Base-by-base conservation (phyloP, 1,140 invertebrate genomes). In the Lordiphosa clarofinis region DNA sequence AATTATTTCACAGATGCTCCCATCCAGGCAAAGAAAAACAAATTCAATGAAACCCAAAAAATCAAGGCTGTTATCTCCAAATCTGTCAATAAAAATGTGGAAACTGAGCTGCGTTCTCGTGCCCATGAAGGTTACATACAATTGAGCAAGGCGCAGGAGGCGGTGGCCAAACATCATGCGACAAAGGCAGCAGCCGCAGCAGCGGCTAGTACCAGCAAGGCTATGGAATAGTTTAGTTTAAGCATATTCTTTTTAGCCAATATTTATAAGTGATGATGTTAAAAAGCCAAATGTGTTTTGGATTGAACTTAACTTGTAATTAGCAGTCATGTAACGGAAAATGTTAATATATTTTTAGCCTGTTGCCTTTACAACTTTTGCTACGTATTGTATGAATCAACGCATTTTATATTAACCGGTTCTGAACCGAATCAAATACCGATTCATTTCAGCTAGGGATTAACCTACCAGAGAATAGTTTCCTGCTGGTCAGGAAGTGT, bases 1-100 rank as follows among this genome's bases (percentile, higher is more conserved):
- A n/a, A n/a, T n/a, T n/a, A n/a, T n/a, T 7, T 50, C 12, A 6
- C 36, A 89, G 88, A 92, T 89, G 90, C 91, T 31, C 92, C 92
- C 4, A 91, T 93, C 35, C 89, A 92, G 59, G 89, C 92, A 0
- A 93, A 93, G 70, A 93, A 93, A 66, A 60, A 87, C 8, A 92
- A 92, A 73, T 88, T 91, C 15, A 88, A 90, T 66, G 92, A 93
- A 73, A 73, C 89, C 0, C 89, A 91, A 35, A 93, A 93, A 65
- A 89, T 93, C 11, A 93, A 93, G 61, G 90, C 92, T 59, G 89
- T 90, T 9, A 90, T 93, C 19, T 91, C 92, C 0, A 93, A 92
- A 86, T 91, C 90, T 5, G 90, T 94, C 0, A 93, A 93, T 70
- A 91, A 91, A 74, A 88, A 90, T 3, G 89, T 92, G 13, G 93